Evolutionary conservation across 2,888 invertebrate species (phyloP).

Genomic region (Oscheius sp.): DNA sequence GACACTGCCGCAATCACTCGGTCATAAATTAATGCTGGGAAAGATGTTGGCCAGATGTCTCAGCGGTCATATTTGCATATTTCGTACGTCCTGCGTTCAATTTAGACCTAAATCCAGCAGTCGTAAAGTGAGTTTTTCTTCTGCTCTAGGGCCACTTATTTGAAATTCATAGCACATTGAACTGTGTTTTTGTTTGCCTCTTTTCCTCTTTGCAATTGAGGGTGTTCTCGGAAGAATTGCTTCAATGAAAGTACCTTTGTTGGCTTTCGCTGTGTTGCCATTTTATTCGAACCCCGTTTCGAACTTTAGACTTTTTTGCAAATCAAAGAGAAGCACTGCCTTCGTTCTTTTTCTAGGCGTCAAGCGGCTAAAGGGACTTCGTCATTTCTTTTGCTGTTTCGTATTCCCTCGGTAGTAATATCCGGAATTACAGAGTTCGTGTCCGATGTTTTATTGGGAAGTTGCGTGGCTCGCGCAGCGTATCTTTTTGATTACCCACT

Average conservation of each 20-base stretch:
- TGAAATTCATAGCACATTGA: no score
- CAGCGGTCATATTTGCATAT: slow-evolving; percentile 29
- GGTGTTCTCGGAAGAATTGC: not conserved
- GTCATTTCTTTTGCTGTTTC: slow-evolving; percentile 25
- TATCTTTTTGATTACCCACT: slow-evolving; percentile 23
- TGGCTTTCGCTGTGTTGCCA: not conserved
- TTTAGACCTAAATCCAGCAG: no score
- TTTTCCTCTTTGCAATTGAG: no score
- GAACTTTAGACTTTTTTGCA: no score
- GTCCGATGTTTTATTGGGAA: slow-evolving; percentile 34
- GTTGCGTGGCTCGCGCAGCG: slow-evolving; percentile 27
- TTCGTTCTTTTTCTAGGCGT: slow-evolving; percentile 24
- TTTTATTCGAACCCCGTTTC: slow-evolving; percentile 21
- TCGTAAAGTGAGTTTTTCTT: no score
- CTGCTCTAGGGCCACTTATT: no score
- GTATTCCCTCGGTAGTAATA: slow-evolving; percentile 39
- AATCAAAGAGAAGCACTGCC: no score
- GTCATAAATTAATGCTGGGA: slow-evolving; percentile 20
- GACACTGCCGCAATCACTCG: not conserved
- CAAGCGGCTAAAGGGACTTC: slow-evolving; percentile 11
- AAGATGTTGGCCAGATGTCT: slow-evolving; percentile 20
- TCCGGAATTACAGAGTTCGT: slow-evolving; percentile 38
- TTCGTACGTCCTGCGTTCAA: not conserved
- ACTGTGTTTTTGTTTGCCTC: no score
- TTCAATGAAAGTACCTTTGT: not conserved